phyloP scores from a whole-genome alignment of 2,888 invertebrate species.

The Papilio gigon region DNA sequence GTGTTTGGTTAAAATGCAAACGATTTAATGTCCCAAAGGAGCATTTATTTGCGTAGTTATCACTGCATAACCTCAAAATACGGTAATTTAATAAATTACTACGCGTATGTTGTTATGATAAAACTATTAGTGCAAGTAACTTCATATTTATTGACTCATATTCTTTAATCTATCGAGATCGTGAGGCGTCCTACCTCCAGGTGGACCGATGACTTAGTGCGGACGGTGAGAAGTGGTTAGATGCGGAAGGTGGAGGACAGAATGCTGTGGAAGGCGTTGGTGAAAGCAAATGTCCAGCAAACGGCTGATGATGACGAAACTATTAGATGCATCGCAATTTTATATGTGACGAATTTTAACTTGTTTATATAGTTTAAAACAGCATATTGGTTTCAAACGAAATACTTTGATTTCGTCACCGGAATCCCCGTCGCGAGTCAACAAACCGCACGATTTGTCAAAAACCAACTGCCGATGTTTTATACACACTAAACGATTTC shows the following conservation, averaged over 20 bases:
- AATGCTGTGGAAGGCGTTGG: no score
- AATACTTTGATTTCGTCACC: slow-evolving; percentile 7
- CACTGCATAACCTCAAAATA: slow-evolving; percentile 22
- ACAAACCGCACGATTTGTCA: slow-evolving; percentile 22
- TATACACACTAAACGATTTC: slow-evolving; percentile 15
- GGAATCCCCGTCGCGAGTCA: slow-evolving; percentile 4
- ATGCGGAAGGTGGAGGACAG: no score
- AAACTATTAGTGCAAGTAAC: background rate
- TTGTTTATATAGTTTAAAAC: background rate
- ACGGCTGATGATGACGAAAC: no score
- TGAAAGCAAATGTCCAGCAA: no score
- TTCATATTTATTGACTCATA: background rate
- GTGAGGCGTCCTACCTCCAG: no score
- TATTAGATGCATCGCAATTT: background rate
- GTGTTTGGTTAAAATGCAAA: slow-evolving; percentile 32
- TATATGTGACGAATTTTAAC: background rate
- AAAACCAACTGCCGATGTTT: slow-evolving; percentile 9
- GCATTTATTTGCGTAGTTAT: slow-evolving; percentile 36
- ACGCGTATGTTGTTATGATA: slow-evolving; percentile 16
- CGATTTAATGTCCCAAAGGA: slow-evolving; percentile 37
- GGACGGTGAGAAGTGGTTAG: no score
- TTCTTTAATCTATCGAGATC: no score
- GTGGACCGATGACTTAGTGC: no score
- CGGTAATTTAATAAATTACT: slow-evolving; percentile 31
- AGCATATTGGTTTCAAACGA: background rate